These are phyloP conservation scores for Amblyteles armatorius DNA, from an alignment of 2,888 invertebrate species.

Conservation along the genomic window DNA sequence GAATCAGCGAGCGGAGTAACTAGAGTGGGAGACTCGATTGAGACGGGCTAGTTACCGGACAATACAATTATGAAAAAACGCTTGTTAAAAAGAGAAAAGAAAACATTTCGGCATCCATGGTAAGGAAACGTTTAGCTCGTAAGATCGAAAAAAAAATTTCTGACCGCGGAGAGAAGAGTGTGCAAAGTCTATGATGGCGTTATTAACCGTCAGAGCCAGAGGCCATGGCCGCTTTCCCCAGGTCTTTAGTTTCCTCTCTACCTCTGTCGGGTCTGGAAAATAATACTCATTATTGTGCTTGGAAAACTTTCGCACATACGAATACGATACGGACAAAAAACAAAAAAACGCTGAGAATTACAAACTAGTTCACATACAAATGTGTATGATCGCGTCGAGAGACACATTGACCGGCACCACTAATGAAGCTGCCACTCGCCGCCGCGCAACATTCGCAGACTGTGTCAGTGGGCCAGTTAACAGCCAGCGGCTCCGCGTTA, in stretches of 20 bases:
- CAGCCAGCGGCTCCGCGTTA: neutral
- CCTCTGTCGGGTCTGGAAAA: neutral
- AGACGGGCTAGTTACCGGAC: neutral
- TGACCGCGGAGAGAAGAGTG: neutral
- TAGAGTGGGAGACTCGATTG: neutral
- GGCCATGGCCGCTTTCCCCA: constrained; percentile 4
- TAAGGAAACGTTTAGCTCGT: no score
- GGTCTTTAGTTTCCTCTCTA: neutral
- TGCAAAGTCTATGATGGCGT: neutral
- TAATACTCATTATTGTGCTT: constrained; percentile 3
- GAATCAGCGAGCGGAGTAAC: constrained; percentile 51
- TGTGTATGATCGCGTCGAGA: neutral
- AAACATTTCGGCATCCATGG: neutral
- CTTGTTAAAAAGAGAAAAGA: neutral
- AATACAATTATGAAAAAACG: neutral
- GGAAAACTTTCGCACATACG: neutral
- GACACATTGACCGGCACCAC: neutral
- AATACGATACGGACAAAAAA: neutral
- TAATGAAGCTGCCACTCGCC: neutral
- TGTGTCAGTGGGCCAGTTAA: constrained; percentile 20
- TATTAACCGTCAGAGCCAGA: neutral
- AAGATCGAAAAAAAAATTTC: neutral
- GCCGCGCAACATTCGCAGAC: neutral
- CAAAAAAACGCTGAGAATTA: neutral
- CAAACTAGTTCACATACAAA: neutral